phyloP scores from a whole-genome alignment of 92 coral and sea anemone genomes.

The Diadumene lineata region DNA sequence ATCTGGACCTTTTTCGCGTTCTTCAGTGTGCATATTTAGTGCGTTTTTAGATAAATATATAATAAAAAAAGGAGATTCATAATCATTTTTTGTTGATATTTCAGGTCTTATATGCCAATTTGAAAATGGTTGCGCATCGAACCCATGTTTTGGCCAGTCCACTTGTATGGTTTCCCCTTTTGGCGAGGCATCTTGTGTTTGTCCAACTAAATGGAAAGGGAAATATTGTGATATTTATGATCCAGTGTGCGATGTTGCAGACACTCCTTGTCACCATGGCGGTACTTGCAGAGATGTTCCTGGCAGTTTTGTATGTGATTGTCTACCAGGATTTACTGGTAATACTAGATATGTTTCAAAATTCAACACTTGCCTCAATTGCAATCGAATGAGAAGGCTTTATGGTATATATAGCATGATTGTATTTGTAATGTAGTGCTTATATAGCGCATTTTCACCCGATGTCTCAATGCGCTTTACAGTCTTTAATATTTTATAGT shows the following conservation, averaged over 20 bases:
- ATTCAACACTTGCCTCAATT: too few relatives aligned
- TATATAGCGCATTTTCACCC: too few relatives aligned
- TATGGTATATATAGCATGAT: too few relatives aligned
- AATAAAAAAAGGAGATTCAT: slow-evolving; percentile 74
- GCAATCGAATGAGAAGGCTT: too few relatives aligned
- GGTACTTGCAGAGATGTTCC: slow-evolving; percentile 74
- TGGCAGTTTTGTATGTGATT: slow-evolving; percentile 74
- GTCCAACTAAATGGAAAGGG: slow-evolving; percentile 77
- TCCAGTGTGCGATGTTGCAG: slow-evolving; percentile 51
- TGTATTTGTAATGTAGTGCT: too few relatives aligned
- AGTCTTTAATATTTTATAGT: too few relatives aligned
- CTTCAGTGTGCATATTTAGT: too few relatives aligned
- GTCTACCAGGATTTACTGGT: slow-evolving; percentile 81
- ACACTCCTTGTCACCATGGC: slow-evolving; percentile 59
- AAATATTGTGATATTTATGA: slow-evolving; percentile 64
- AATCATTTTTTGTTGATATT: slow-evolving; percentile 37
- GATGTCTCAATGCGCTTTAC: too few relatives aligned
- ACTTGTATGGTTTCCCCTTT: slow-evolving; percentile 33
- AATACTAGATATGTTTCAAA: too few relatives aligned
- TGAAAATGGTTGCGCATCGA: slow-evolving; percentile 60
- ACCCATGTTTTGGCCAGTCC: slow-evolving; percentile 59
- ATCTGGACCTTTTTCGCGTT: too few relatives aligned
- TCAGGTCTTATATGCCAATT: slow-evolving; percentile 70
- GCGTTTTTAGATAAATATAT: too few relatives aligned
- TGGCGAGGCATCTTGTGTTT: slow-evolving; percentile 69